A percentile compares a stretch with the other conserved stretches of the same genome.
Evolutionary conservation across 1,140 invertebrate genomes (phyloP).

Genomic region (Calosoma granatense): DNA sequence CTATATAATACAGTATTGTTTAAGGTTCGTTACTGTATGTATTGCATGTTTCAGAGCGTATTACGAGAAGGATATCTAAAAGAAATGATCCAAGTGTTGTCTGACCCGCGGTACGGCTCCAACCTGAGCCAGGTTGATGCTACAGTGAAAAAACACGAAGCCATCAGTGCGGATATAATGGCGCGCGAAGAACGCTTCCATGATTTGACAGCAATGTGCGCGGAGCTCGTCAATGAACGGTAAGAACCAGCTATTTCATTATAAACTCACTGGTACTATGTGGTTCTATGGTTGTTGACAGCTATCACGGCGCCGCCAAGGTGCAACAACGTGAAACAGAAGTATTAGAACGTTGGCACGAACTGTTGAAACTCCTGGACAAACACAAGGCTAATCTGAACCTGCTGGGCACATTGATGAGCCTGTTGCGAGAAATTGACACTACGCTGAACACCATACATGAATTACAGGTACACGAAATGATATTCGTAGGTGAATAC

Average conservation of each 20-base stretch:
- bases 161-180: constrained; percentile 93
- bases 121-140: constrained; percentile 91
- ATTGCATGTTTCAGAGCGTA: constrained; percentile 63
- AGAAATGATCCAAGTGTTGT: constrained; percentile 95
- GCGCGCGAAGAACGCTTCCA: constrained; percentile 91
- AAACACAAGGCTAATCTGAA: constrained; percentile 76
- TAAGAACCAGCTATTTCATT: constrained; percentile 55
- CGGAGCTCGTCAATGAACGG: constrained; percentile 81
- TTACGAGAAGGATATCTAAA: constrained; percentile 89
- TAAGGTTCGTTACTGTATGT: constrained; percentile 9
- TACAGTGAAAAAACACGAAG: constrained; percentile 96
- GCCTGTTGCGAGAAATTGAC: constrained; percentile 84
- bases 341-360: constrained; percentile 79
- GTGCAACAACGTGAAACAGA: constrained; percentile 71
- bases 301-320: constrained; percentile 67
- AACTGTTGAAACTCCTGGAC: constrained; percentile 74
- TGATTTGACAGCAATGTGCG: constrained; percentile 82
- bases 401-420: constrained; percentile 67
- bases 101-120: constrained; percentile 83
- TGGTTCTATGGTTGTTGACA: not conserved
- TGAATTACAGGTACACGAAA: constrained; percentile 57
- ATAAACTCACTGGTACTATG: not conserved
- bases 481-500: constrained; percentile 10
- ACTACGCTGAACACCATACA: constrained; percentile 72
- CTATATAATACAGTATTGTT: too few species aligned